These are phyloP conservation scores for Halocaridina rubra DNA, from an alignment of 2,888 invertebrate genomes.

Conservation along the genomic window DNA sequence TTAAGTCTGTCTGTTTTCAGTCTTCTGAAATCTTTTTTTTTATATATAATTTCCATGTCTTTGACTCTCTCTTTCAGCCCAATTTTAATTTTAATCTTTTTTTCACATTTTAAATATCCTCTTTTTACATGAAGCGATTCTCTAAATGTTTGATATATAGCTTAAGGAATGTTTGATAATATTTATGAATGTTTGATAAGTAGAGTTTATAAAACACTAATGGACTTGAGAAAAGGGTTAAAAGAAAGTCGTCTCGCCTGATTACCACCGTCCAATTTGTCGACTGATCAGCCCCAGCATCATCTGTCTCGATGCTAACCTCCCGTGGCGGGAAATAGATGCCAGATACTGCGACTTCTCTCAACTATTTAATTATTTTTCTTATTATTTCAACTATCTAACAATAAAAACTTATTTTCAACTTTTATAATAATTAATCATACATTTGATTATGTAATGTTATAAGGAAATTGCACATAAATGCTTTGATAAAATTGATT, in stretches of 20 bases:
- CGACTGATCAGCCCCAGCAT: slow-evolving; percentile 50
- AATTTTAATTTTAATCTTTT: too few species aligned
- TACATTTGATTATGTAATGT: not conserved
- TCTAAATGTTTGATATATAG: too few species aligned
- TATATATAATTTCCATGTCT: too few species aligned
- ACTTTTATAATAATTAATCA: not conserved
- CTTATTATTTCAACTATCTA: not conserved
- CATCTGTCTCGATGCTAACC: slow-evolving; percentile 39
- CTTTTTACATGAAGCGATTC: not conserved
- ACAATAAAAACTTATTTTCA: not conserved
- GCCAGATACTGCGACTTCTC: not conserved
- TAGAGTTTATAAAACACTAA: slow-evolving; percentile 23
- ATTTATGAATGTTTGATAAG: too few species aligned
- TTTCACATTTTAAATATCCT: too few species aligned
- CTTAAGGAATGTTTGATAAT: too few species aligned
- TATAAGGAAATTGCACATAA: not conserved
- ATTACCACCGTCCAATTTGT: slow-evolving; percentile 49
- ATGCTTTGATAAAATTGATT: not conserved
- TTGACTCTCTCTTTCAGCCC: too few species aligned
- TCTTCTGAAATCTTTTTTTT: too few species aligned
- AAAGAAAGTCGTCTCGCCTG: not conserved
- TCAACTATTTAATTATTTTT: not conserved
- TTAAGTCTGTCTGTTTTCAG: too few species aligned
- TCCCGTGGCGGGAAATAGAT: not conserved
- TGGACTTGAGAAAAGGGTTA: too few species aligned